A percentile compares a stretch with the other conserved stretches of the same genome.
phyloP scores from a whole-genome alignment of 2,113 vertebrate species.

The Syngnathus scovelli region DNA sequence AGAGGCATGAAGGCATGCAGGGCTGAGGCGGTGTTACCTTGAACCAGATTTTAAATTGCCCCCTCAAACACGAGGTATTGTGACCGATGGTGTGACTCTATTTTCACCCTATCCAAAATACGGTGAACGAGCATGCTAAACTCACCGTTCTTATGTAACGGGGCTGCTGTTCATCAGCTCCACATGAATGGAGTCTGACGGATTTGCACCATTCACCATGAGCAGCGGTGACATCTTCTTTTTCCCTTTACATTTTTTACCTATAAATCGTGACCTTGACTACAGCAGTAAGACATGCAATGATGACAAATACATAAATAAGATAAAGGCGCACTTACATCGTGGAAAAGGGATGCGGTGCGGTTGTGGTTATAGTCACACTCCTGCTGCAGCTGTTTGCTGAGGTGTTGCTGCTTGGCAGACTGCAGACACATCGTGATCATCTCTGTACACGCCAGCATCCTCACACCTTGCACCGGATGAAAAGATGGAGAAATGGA shows the following conservation, averaged over 20 bases:
- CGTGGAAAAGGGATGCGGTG: slow-evolving; percentile 55
- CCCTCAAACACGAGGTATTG: neutral
- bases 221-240: slow-evolving; percentile 5
- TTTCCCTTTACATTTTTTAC: neutral
- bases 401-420: slow-evolving; percentile 60
- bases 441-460: slow-evolving; percentile 68
- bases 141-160: slow-evolving; percentile 50
- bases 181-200: slow-evolving; percentile 16
- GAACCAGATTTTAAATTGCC: neutral
- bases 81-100: neutral
- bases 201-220: slow-evolving; percentile 35
- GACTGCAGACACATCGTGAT: slow-evolving; percentile 71
- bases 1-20: too few species aligned
- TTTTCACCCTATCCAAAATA: neutral
- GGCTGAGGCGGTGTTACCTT: too few species aligned
- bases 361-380: slow-evolving; percentile 57
- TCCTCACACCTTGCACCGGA: slow-evolving; percentile 24
- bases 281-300: fast-evolving
- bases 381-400: slow-evolving; percentile 49
- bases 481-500: neutral
- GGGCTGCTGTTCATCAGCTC: slow-evolving; percentile 9
- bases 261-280: neutral
- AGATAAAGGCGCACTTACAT: slow-evolving; percentile 48
- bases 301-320: neutral
- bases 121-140: neutral